Evolutionary conservation across 2,113 vertebrate species (phyloP).

Genomic region (Atherinomorus stipes): DNA sequence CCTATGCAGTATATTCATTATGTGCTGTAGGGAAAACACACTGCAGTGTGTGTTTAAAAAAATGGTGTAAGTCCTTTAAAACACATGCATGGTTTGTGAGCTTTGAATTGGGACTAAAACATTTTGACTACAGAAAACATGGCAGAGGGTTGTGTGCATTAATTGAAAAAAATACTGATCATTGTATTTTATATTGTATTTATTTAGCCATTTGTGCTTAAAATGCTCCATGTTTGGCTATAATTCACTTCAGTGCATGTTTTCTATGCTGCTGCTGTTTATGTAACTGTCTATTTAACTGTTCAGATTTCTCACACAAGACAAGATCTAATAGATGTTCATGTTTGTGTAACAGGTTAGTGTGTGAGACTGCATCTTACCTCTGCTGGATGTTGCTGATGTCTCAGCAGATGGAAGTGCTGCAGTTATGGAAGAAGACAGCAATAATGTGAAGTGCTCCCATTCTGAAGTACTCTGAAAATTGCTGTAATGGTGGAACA

Average conservation of each 20-base stretch:
- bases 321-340: constrained; percentile 1
- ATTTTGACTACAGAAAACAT: no score
- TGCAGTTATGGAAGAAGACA: constrained; percentile 43
- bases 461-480: constrained; percentile 40
- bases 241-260: no score
- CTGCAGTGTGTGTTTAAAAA: not conserved
- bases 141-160: no score
- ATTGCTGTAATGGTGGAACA: constrained; percentile 53
- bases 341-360: not conserved
- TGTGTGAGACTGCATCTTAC: constrained; percentile 10
- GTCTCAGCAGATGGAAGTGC: constrained; percentile 47
- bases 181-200: no score
- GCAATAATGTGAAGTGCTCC: constrained; percentile 45
- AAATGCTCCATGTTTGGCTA: no score
- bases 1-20: not conserved
- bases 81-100: not conserved
- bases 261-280: no score
- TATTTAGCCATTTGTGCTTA: no score
- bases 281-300: not conserved
- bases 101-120: not conserved
- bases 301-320: not conserved
- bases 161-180: no score
- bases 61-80: not conserved
- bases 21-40: not conserved
- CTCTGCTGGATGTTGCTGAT: constrained; percentile 8